phyloP scores from a whole-genome alignment of 2,113 vertebrate genomes.

The Pardalotus punctatus region DNA sequence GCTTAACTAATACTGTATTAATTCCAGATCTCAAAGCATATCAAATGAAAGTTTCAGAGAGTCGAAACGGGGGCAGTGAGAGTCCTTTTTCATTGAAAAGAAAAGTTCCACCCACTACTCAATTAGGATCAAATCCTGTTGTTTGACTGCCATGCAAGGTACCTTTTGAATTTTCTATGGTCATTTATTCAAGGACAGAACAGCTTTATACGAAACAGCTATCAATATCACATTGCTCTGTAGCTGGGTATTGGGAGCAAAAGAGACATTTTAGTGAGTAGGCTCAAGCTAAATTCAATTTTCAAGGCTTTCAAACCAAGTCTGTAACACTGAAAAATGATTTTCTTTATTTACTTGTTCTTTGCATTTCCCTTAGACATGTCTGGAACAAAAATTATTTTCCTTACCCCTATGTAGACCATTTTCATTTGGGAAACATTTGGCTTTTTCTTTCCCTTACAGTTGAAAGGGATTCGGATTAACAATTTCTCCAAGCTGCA shows the following conservation, averaged over 20 bases:
- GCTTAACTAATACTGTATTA: not conserved
- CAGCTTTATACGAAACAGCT: not conserved
- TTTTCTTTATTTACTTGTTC: constrained; percentile 9
- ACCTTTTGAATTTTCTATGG: constrained; percentile 8
- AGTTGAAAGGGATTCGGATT: constrained; percentile 15
- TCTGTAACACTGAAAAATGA: not conserved
- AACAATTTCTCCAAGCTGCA: not conserved
- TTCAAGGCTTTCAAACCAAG: constrained; percentile 13
- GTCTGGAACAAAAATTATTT: constrained; percentile 28
- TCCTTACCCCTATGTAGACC: not conserved
- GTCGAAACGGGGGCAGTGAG: not conserved
- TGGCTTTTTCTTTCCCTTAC: not conserved
- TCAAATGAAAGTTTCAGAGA: not conserved
- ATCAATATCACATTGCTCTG: not conserved
- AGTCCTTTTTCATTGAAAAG: not conserved
- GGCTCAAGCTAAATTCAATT: not conserved
- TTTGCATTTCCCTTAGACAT: constrained; percentile 11
- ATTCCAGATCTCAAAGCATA: not conserved
- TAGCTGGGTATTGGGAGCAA: not conserved
- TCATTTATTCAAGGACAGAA: not conserved
- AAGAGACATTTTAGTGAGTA: not conserved
- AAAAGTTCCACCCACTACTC: not conserved
- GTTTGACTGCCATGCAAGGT: not conserved
- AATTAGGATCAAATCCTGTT: not conserved
- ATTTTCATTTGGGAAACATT: constrained; percentile 4